phyloP scores from a whole-genome alignment of 2,888 invertebrate genomes.

The Ecdyonurus torrentis region DNA sequence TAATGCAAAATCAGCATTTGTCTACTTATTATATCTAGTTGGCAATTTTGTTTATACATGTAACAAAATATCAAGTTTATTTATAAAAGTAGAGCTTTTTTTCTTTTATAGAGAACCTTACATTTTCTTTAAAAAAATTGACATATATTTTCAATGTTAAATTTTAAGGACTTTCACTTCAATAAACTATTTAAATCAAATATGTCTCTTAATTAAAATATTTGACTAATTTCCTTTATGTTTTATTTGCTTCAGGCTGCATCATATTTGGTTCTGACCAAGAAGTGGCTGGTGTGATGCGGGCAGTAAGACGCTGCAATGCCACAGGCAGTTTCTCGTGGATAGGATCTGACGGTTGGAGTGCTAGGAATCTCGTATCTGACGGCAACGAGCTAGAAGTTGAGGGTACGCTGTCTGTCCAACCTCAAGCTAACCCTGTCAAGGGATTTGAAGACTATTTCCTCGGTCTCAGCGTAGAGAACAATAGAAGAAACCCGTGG shows the following conservation, averaged over 20 bases:
- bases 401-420: conserved; percentile 87
- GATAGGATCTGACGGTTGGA: conserved; percentile 97
- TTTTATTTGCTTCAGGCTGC: conserved; percentile 47
- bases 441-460: conserved; percentile 78
- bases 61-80: too few species aligned
- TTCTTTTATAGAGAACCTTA: too few species aligned
- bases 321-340: conserved; percentile 83
- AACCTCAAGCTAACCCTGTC: conserved; percentile 84
- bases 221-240: too few species aligned
- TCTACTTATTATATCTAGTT: too few species aligned
- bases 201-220: too few species aligned
- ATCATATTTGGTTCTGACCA: conserved; percentile 94
- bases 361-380: conserved; percentile 68
- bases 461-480: conserved; percentile 61
- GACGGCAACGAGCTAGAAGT: conserved; percentile 80
- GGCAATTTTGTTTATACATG: too few species aligned
- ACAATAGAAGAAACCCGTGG: conserved; percentile 88
- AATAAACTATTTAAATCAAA: too few species aligned
- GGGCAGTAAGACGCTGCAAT: conserved; percentile 71
- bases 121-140: too few species aligned
- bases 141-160: too few species aligned
- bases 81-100: too few species aligned
- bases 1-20: too few species aligned
- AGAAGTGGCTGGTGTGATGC: conserved; percentile 91
- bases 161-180: too few species aligned